Evolutionary conservation across 2,888 invertebrate species (phyloP).

Genomic region (Lysandra bellargus): DNA sequence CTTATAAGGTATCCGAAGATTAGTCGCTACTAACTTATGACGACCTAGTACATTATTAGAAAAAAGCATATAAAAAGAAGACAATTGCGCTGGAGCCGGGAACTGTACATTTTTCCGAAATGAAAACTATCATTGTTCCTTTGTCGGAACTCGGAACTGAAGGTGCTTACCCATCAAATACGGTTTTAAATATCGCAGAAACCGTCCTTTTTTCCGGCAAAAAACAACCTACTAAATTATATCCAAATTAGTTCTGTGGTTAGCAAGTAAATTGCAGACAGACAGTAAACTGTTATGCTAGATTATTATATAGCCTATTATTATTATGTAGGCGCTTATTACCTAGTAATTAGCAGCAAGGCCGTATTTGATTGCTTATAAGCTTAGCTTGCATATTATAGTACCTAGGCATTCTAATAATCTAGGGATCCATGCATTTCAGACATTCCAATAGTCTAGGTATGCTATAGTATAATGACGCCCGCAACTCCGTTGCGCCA

Average conservation of each 20-base stretch:
- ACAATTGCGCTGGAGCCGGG: too few species aligned
- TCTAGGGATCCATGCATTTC: neutral
- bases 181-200: too few species aligned
- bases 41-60: neutral
- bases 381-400: neutral
- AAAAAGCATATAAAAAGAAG: too few species aligned
- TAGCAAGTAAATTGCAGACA: neutral
- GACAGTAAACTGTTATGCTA: neutral
- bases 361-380: neutral
- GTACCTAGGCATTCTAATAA: neutral
- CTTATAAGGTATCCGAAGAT: constrained; percentile 1
- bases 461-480: neutral
- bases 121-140: too few species aligned
- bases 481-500: too few species aligned
- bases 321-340: neutral
- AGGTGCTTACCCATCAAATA: too few species aligned
- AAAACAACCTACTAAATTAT: too few species aligned
- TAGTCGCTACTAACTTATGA: neutral
- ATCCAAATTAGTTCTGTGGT: neutral
- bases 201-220: too few species aligned
- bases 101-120: too few species aligned
- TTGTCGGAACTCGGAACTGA: too few species aligned
- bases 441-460: neutral
- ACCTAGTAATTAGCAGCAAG: neutral
- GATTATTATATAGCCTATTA: neutral